These are phyloP conservation scores for Dendroctonus valens DNA, from an alignment of 1,140 invertebrate species.

Conservation along the genomic window DNA sequence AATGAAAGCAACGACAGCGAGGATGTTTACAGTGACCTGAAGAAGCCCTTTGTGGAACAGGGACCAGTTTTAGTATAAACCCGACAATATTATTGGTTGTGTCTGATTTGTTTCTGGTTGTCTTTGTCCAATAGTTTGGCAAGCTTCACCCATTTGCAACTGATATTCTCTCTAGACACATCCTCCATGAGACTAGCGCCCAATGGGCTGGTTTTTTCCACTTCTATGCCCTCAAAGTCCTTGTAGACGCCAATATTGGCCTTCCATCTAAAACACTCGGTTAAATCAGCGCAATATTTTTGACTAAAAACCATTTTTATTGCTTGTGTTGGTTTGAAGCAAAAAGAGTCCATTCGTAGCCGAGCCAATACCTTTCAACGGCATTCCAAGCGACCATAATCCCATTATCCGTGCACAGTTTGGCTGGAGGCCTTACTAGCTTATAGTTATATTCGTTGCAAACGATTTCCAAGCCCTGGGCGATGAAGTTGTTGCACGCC, in stretches of 20 bases:
- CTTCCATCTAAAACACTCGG: constrained; percentile 47
- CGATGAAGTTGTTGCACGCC: constrained; percentile 87
- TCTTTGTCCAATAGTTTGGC: constrained; percentile 15
- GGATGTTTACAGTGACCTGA: constrained; percentile 39
- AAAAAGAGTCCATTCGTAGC: no score
- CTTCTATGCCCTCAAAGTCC: constrained; percentile 54
- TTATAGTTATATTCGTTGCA: constrained; percentile 66
- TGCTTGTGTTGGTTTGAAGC: no score
- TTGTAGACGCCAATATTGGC: constrained; percentile 51
- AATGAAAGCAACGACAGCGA: constrained; percentile 47
- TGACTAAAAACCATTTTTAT: no score
- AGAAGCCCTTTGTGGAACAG: constrained; percentile 45
- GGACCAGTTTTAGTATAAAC: constrained; percentile 44
- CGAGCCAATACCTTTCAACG: constrained; percentile 63
- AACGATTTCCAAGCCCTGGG: constrained; percentile 64
- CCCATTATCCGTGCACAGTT: constrained; percentile 95
- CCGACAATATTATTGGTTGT: background rate
- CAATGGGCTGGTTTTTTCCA: constrained; percentile 53
- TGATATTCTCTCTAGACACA: constrained; percentile 57
- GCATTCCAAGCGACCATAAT: constrained; percentile 99
- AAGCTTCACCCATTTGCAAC: constrained; percentile 57
- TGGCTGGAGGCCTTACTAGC: constrained; percentile 74
- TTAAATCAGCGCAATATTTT: background rate
- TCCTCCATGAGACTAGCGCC: constrained; percentile 58
- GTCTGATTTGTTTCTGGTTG: constrained; percentile 4